These are phyloP conservation scores for Scaptomyza tumidula DNA, from an alignment of 2,888 invertebrate genomes.

Conservation along the genomic window DNA sequence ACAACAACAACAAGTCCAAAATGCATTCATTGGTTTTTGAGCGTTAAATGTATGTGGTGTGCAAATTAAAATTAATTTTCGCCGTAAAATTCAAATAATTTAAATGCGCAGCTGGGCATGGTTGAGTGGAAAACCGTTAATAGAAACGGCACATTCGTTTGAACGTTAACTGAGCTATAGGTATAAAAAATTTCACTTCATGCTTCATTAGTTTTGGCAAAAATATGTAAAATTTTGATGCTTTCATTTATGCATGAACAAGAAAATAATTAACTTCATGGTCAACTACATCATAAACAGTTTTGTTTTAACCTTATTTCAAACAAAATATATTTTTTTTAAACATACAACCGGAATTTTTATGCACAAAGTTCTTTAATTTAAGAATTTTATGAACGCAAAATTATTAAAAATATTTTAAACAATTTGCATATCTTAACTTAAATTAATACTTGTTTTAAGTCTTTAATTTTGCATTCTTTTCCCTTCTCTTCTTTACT, in stretches of 20 bases:
- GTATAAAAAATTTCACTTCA: background rate
- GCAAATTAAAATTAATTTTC: constrained; percentile 43
- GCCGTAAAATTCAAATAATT: constrained; percentile 19
- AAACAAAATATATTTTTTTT: no score
- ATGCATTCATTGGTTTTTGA: constrained; percentile 18
- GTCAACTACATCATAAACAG: no score
- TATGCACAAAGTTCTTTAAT: no score
- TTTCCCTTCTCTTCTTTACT: no score
- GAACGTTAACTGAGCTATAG: constrained; percentile 2
- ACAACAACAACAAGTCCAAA: constrained; percentile 48
- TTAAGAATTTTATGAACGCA: no score
- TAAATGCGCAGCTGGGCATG: constrained; percentile 18
- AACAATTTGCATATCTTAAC: background rate
- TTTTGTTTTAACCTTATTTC: no score
- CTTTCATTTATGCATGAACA: background rate
- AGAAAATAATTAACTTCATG: background rate
- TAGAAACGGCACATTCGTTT: background rate
- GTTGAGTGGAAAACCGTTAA: constrained; percentile 6
- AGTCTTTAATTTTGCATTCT: no score
- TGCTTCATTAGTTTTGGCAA: no score
- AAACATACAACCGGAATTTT: no score
- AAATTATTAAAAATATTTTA: no score
- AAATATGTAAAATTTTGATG: no score
- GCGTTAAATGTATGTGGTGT: constrained; percentile 32
- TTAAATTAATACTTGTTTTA: no score